Evolutionary conservation across 2,113 vertebrate species (phyloP).

Genomic region (Uria aalge): DNA sequence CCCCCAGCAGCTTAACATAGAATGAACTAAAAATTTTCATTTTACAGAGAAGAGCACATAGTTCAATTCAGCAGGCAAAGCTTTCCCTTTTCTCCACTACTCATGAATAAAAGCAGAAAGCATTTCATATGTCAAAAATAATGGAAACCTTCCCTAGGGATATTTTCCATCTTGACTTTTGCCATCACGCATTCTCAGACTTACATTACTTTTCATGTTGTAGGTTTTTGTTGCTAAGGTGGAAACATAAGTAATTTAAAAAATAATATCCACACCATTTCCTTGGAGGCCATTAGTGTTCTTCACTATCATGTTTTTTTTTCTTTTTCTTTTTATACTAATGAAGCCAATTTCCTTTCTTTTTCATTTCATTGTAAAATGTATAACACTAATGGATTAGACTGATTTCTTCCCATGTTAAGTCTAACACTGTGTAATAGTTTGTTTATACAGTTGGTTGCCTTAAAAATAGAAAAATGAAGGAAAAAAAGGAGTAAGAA

Average conservation of each 20-base stretch:
- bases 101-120: constrained; percentile 2
- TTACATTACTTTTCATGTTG: background rate
- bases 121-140: constrained; percentile 9
- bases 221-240: background rate
- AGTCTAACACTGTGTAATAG: background rate
- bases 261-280: constrained; percentile 16
- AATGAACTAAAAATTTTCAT: background rate
- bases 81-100: background rate
- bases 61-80: background rate
- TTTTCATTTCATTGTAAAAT: background rate
- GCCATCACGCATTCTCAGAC: background rate
- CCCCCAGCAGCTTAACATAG: background rate
- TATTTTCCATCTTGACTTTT: constrained; percentile 26
- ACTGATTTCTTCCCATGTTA: constrained; percentile 4
- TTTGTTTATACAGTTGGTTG: constrained; percentile 20
- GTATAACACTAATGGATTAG: constrained; percentile 10
- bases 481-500: background rate
- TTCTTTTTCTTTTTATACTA: background rate
- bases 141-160: background rate
- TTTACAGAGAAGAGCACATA: background rate
- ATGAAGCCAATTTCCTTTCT: background rate
- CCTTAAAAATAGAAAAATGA: background rate
- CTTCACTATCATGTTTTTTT: background rate
- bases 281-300: background rate
- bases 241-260: constrained; percentile 30